Conservation (phyloP, 2,113 vertebrate genomes). For the Chaenocephalus aceratus region DNA sequence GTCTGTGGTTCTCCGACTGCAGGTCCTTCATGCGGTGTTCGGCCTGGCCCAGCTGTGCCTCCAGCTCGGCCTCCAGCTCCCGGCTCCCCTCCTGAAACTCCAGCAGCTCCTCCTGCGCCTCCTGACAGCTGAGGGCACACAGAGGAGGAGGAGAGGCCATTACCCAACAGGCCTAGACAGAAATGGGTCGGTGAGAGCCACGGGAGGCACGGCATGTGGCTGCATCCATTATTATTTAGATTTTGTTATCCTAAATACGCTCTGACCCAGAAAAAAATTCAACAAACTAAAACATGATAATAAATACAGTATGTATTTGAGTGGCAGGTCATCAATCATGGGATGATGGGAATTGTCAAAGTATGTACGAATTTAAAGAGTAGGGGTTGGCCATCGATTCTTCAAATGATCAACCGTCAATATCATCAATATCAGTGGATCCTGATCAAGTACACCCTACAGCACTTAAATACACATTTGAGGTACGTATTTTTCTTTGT, state of each 20-base stretch:
- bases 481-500: too few relatives aligned
- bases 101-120: slow-evolving; percentile 95
- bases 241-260: not conserved
- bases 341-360: too few relatives aligned
- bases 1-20: slow-evolving; percentile 93
- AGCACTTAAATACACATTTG: too few relatives aligned
- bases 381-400: too few relatives aligned
- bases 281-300: not conserved
- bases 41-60: slow-evolving; percentile 94
- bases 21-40: slow-evolving; percentile 95
- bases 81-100: slow-evolving; percentile 99
- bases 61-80: slow-evolving; percentile 97
- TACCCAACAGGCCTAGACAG: slow-evolving; percentile 18
- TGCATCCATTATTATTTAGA: slow-evolving; percentile 7
- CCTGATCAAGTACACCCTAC: too few relatives aligned
- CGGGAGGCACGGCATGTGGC: not conserved
- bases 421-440: too few relatives aligned
- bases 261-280: slow-evolving; percentile 28
- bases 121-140: slow-evolving; percentile 88
- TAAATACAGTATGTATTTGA: too few relatives aligned
- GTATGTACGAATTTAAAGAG: too few relatives aligned
- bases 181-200: slow-evolving; percentile 18
- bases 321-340: too few relatives aligned
- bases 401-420: too few relatives aligned
- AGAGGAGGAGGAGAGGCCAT: not conserved